Conservation (phyloP, 2,113 vertebrate genomes). For the Agapornis roseicollis region DNA sequence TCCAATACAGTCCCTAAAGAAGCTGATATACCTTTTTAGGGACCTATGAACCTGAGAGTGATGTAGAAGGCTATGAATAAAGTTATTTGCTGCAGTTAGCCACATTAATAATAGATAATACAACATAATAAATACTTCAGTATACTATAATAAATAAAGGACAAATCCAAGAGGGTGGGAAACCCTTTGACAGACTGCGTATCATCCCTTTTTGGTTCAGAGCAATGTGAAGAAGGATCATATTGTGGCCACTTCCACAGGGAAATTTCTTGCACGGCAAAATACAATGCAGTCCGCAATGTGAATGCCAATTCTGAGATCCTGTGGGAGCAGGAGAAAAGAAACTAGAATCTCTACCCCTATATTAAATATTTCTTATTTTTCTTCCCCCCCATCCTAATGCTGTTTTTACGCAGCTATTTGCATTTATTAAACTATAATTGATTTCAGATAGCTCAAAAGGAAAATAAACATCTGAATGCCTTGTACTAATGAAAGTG, state of each 20-base stretch:
- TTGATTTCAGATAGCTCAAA: slow-evolving; percentile 6
- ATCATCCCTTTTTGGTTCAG: background rate
- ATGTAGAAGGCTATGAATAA: background rate
- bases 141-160: background rate
- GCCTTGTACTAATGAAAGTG: background rate
- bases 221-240: background rate
- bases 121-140: background rate
- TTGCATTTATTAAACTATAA: slow-evolving; percentile 20
- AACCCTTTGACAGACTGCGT: background rate
- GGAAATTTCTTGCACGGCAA: background rate
- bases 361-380: background rate
- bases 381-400: background rate
- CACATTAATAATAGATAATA: background rate
- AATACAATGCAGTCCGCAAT: background rate
- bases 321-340: background rate
- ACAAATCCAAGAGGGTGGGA: background rate
- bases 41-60: fast-evolving
- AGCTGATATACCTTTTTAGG: background rate
- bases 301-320: background rate
- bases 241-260: background rate
- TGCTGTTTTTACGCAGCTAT: background rate
- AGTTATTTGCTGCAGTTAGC: background rate
- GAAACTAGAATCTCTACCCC: background rate
- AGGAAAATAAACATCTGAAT: slow-evolving; percentile 41
- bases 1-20: background rate